Evolutionary conservation across 2,797 vertebrate species (phyloP).

Genomic region (Holocentrus rufus): DNA sequence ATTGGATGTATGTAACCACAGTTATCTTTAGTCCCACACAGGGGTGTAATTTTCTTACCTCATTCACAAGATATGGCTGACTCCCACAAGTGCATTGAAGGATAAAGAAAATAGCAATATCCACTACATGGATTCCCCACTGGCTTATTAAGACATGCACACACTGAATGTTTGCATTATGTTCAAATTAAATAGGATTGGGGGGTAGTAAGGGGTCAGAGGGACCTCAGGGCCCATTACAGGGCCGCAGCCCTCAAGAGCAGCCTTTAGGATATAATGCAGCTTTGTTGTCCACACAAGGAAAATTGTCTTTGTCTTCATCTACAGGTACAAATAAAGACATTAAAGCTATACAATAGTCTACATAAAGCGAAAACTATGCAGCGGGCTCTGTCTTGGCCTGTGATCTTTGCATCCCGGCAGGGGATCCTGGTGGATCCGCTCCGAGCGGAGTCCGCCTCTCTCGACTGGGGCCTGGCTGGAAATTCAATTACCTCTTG

Average conservation of each 20-base stretch:
- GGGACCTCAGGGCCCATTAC: conserved; percentile 51
- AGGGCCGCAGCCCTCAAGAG: conserved; percentile 10
- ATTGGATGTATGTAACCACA: conserved; percentile 44
- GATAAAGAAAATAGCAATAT: conserved; percentile 72
- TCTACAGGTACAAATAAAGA: conserved; percentile 47
- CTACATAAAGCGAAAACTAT: neutral
- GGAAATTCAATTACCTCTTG: conserved; percentile 81
- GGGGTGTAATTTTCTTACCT: conserved; percentile 71
- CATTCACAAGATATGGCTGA: conserved; percentile 63
- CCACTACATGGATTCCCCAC: conserved; percentile 48
- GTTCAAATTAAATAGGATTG: conserved; percentile 59
- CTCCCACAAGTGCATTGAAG: conserved; percentile 57
- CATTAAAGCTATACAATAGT: conserved; percentile 16
- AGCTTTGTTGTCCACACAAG: conserved; percentile 29
- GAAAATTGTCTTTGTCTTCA: conserved; percentile 55
- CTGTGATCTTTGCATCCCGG: conserved; percentile 72
- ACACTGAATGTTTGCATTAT: conserved; percentile 64
- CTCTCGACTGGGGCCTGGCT: conserved; percentile 68
- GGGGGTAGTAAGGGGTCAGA: conserved; percentile 52
- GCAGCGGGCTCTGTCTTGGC: conserved; percentile 49
- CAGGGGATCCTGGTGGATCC: conserved; percentile 70
- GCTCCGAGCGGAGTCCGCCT: conserved; percentile 62
- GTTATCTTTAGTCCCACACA: conserved; percentile 63
- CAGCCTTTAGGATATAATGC: conserved; percentile 37
- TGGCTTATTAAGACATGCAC: conserved; percentile 65